A percentile compares a stretch with the other conserved stretches of the same genome.
phyloP scores from a whole-genome alignment of 2,797 vertebrate genomes.

The Cyprinella venusta region DNA sequence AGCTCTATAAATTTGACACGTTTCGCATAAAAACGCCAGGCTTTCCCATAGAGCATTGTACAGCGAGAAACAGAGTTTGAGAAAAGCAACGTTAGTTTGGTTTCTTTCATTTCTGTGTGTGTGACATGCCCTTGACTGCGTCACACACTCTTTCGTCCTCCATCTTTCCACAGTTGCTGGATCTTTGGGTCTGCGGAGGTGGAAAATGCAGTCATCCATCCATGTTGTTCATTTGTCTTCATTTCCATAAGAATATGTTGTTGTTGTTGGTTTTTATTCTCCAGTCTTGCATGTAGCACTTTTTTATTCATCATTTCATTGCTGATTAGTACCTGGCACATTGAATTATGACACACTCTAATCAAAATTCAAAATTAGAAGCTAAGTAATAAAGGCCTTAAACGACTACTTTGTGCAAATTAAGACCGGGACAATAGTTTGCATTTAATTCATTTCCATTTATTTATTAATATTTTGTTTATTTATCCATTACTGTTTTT shows the following conservation, averaged over 20 bases:
- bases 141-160: constrained; percentile 1
- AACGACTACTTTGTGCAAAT: constrained; percentile 55
- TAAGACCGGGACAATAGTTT: constrained; percentile 47
- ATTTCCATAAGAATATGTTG: constrained; percentile 49
- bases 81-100: constrained; percentile 22
- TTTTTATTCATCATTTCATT: constrained; percentile 35
- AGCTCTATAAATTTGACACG: constrained; percentile 34
- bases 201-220: constrained; percentile 19
- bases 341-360: constrained; percentile 31
- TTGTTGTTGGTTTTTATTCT: background rate
- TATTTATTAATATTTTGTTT: constrained; percentile 56
- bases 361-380: constrained; percentile 48
- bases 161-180: background rate
- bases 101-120: constrained; percentile 19
- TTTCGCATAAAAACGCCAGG: constrained; percentile 29
- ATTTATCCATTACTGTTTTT: constrained; percentile 29
- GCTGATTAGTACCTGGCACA: constrained; percentile 38
- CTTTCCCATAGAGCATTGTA: constrained; percentile 22
- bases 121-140: constrained; percentile 33
- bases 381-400: constrained; percentile 46
- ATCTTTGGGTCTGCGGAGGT: constrained; percentile 17
- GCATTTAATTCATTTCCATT: constrained; percentile 51
- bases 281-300: constrained; percentile 21
- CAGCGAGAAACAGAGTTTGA: constrained; percentile 9
- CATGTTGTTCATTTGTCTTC: constrained; percentile 56